Conservation (phyloP, 2,888 invertebrate species). For the Thecocarcelia acutangulata region DNA sequence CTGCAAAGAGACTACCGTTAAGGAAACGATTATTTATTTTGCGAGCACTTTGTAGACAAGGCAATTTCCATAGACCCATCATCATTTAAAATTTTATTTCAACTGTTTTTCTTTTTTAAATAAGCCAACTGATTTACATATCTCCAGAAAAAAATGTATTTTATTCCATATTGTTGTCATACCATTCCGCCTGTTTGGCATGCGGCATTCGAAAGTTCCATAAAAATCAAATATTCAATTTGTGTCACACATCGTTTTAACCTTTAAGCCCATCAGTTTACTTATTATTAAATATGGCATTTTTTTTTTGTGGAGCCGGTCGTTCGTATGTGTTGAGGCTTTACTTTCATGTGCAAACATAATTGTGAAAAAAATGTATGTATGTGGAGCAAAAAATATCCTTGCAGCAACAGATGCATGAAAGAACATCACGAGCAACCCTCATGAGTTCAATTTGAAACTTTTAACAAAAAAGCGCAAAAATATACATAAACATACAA, state of each 20-base stretch:
- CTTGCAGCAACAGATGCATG: conserved; percentile 76
- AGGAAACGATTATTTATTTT: conserved; percentile 50
- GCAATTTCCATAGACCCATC: conserved; percentile 47
- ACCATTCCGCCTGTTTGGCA: not conserved
- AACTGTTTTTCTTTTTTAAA: conserved; percentile 26
- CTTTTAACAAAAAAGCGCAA: conserved; percentile 43
- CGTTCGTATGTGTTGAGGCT: conserved; percentile 32
- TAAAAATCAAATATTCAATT: conserved; percentile 76
- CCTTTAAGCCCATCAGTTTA: conserved; percentile 69
- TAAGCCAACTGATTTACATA: conserved; percentile 59
- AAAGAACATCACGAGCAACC: conserved; percentile 76
- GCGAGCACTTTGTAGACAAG: conserved; percentile 48
- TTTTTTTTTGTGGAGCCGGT: conserved; percentile 15
- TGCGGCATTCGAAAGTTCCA: conserved; percentile 45
- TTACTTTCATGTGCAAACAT: conserved; percentile 55
- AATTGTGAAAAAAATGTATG: conserved; percentile 10
- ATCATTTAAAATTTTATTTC: conserved; percentile 41
- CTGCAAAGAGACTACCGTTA: not conserved
- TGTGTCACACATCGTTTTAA: conserved; percentile 75
- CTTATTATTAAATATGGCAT: conserved; percentile 65
- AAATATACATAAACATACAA: conserved; percentile 49
- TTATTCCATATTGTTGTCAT: conserved; percentile 2
- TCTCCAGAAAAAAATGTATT: conserved; percentile 4
- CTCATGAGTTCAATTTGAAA: conserved; percentile 73
- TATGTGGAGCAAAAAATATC: conserved; percentile 39